phyloP scores from a whole-genome alignment of 2,797 vertebrate genomes.

The Notamacropus eugenii region DNA sequence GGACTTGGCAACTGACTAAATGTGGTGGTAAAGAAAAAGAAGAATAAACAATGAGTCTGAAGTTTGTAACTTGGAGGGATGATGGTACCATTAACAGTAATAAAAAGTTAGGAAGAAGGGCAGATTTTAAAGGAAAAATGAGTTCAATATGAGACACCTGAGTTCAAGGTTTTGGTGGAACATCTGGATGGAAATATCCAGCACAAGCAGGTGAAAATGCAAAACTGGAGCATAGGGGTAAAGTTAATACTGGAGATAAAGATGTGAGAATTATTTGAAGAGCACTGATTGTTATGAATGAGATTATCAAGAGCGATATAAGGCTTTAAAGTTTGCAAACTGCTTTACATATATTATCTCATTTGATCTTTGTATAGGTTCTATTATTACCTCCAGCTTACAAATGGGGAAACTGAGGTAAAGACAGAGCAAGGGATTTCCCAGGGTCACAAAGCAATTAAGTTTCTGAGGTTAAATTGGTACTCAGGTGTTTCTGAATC shows the following conservation, averaged over 20 bases:
- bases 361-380: background rate
- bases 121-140: background rate
- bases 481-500: background rate
- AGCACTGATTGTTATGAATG: background rate
- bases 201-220: background rate
- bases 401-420: background rate
- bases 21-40: background rate
- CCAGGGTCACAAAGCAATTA: background rate
- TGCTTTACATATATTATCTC: background rate
- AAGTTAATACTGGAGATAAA: background rate
- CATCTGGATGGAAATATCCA: background rate
- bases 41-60: background rate
- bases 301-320: background rate
- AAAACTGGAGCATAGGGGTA: background rate
- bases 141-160: background rate
- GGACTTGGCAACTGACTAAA: background rate
- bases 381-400: background rate
- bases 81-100: background rate
- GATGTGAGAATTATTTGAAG: background rate
- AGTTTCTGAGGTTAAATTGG: background rate
- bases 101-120: background rate
- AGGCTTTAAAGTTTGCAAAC: background rate
- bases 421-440: background rate
- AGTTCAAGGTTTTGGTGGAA: background rate
- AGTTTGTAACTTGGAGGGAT: background rate